Percentiles rank a stretch among this genome's conserved stretches.
phyloP scores from a whole-genome alignment of 92 coral and sea anemone genomes.

The Parazoanthus darwini region DNA sequence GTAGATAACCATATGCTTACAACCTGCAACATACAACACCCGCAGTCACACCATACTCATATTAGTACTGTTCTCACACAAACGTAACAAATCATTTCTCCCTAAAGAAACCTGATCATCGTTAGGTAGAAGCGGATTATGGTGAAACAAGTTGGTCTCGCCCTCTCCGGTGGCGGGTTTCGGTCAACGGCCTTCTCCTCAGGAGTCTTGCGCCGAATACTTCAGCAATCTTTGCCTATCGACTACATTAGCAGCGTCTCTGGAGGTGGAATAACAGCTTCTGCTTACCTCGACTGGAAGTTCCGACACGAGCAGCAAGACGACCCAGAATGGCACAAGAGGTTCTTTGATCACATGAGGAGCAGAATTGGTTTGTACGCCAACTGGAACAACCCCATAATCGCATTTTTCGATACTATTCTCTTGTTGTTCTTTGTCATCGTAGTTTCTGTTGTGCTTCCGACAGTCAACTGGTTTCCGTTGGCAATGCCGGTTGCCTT shows the following conservation, averaged over 20 bases:
- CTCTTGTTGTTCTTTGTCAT: slow-evolving; percentile 42
- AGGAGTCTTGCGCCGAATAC: slow-evolving; percentile 71
- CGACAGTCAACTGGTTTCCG: slow-evolving; percentile 58
- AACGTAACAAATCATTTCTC: too few species aligned
- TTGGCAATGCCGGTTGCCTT: slow-evolving; percentile 71
- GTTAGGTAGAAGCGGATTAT: background rate
- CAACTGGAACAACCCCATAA: slow-evolving; percentile 72
- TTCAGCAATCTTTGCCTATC: slow-evolving; percentile 61
- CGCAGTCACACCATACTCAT: too few species aligned
- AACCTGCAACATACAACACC: too few species aligned
- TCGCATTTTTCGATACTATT: slow-evolving; percentile 56
- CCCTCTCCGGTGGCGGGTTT: slow-evolving; percentile 54
- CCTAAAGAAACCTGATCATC: too few species aligned
- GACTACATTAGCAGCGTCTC: slow-evolving; percentile 87
- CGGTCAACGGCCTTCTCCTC: slow-evolving; percentile 54
- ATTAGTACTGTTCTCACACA: too few species aligned
- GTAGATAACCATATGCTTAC: too few species aligned
- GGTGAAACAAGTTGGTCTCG: slow-evolving; percentile 35
- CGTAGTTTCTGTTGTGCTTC: slow-evolving; percentile 61
- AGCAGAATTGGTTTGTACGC: slow-evolving; percentile 51
- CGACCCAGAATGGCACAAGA: slow-evolving; percentile 80
- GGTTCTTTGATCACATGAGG: slow-evolving; percentile 78
- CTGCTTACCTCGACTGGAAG: slow-evolving; percentile 91
- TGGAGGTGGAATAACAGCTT: slow-evolving; percentile 89
- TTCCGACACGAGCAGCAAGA: slow-evolving; percentile 75